A percentile compares a stretch with the other conserved stretches of the same genome.
Conservation (phyloP, 2,888 invertebrate species). For the Brassicogethes aeneus region DNA sequence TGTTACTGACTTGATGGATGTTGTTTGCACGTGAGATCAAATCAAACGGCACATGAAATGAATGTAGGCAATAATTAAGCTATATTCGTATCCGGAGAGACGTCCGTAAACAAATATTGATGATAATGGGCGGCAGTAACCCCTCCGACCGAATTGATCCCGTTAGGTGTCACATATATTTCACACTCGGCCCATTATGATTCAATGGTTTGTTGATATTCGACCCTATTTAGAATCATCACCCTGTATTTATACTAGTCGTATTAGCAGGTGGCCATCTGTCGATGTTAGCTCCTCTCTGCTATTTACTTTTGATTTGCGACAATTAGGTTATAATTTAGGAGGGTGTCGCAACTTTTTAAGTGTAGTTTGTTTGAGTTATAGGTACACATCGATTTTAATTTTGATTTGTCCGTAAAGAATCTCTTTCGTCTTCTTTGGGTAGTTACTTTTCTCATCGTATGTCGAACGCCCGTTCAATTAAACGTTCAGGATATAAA, state of each 20-base stretch:
- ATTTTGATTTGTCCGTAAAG: too few relatives aligned
- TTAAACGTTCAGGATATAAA: neutral
- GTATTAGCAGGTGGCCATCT: constrained; percentile 31
- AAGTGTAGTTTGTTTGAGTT: too few relatives aligned
- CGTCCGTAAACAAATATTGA: constrained; percentile 14
- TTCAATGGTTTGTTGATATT: constrained; percentile 33
- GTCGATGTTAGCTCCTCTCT: too few relatives aligned
- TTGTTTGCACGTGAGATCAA: neutral
- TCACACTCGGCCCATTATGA: constrained; percentile 23
- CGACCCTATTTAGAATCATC: constrained; percentile 23
- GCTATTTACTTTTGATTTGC: too few relatives aligned
- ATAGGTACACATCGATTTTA: too few relatives aligned
- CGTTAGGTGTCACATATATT: constrained; percentile 23
- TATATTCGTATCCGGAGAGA: constrained; percentile 3
- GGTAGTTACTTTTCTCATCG: too few relatives aligned
- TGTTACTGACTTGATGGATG: too few relatives aligned
- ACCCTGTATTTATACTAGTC: constrained; percentile 29
- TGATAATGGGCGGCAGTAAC: constrained; percentile 10
- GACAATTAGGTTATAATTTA: too few relatives aligned
- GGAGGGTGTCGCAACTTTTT: too few relatives aligned
- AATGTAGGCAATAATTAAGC: neutral
- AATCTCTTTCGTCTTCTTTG: too few relatives aligned
- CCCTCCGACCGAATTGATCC: constrained; percentile 14
- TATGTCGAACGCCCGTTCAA: too few relatives aligned
- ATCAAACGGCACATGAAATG: neutral